phyloP scores from a whole-genome alignment of 1,140 invertebrate species.

The Bemisia tabaci region DNA sequence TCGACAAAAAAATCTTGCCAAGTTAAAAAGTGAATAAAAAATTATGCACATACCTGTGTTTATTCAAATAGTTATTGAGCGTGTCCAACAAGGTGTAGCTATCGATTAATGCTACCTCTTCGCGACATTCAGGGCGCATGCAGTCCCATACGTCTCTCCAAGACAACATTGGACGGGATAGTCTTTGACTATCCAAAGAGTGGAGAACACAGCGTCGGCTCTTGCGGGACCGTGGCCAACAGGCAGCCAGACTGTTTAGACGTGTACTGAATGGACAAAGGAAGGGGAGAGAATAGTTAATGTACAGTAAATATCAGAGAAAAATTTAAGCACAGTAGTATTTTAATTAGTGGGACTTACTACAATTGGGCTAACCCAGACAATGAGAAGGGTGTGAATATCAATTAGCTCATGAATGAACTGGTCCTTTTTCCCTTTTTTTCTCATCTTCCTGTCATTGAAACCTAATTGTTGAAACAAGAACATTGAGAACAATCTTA shows the following conservation, averaged over 20 bases:
- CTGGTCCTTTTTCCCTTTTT: too few relatives aligned
- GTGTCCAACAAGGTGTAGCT: conserved; percentile 65
- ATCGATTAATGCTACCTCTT: conserved; percentile 75
- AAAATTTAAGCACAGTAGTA: neutral
- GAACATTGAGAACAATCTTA: too few relatives aligned
- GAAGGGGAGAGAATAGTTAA: neutral
- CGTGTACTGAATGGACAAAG: conserved; percentile 26
- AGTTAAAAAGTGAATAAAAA: too few relatives aligned
- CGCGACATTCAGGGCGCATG: conserved; percentile 66
- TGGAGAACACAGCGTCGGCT: conserved; percentile 73
- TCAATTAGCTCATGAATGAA: too few relatives aligned
- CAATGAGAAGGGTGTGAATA: too few relatives aligned
- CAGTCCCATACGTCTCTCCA: conserved; percentile 79
- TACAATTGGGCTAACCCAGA: too few relatives aligned
- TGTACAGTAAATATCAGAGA: neutral
- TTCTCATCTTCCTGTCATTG: too few relatives aligned
- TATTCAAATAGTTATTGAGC: conserved; percentile 73
- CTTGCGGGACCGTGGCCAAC: conserved; percentile 52
- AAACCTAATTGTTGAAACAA: too few relatives aligned
- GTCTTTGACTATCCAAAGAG: conserved; percentile 68
- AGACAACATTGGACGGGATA: conserved; percentile 43
- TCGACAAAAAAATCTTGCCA: too few relatives aligned
- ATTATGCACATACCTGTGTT: conserved; percentile 55
- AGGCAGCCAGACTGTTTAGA: conserved; percentile 46
- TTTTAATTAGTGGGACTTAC: too few relatives aligned